phyloP scores from a whole-genome alignment of 2,113 vertebrate genomes.

The Plestiodon gilberti region DNA sequence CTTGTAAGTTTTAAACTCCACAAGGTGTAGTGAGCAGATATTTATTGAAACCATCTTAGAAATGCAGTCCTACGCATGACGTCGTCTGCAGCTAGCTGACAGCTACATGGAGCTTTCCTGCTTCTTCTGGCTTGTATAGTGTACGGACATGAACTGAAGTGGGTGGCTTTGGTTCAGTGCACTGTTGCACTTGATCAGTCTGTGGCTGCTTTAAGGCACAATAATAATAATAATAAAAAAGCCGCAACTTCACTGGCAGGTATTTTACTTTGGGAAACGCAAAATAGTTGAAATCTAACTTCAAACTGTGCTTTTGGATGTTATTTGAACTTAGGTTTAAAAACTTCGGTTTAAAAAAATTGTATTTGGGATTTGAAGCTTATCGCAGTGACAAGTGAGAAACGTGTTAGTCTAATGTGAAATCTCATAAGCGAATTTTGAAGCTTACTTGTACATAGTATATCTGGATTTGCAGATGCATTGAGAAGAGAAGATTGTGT shows the following conservation, averaged over 20 bases:
- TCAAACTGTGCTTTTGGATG: neutral
- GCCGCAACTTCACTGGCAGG: neutral
- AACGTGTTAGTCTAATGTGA: neutral
- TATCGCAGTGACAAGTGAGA: neutral
- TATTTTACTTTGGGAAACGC: neutral
- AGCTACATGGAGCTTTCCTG: conserved; percentile 3
- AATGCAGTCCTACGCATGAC: neutral
- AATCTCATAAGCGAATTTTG: neutral
- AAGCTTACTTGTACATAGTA: neutral
- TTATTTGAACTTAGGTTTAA: conserved; percentile 6
- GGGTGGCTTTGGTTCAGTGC: neutral
- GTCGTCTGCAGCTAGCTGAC: neutral
- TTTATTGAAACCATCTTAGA: neutral
- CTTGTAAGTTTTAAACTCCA: neutral
- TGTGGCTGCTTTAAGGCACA: neutral
- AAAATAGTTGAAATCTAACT: conserved; percentile 19
- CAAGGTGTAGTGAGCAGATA: neutral
- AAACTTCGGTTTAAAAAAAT: conserved; percentile 16
- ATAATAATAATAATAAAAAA: neutral
- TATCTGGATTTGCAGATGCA: neutral
- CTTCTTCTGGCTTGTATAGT: neutral
- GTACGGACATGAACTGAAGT: neutral
- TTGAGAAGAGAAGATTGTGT: neutral
- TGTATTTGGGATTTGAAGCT: neutral
- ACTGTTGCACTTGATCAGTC: neutral